These are phyloP conservation scores for Xylocopa sonorina DNA, from an alignment of 1,140 invertebrate species.

Conservation along the genomic window DNA sequence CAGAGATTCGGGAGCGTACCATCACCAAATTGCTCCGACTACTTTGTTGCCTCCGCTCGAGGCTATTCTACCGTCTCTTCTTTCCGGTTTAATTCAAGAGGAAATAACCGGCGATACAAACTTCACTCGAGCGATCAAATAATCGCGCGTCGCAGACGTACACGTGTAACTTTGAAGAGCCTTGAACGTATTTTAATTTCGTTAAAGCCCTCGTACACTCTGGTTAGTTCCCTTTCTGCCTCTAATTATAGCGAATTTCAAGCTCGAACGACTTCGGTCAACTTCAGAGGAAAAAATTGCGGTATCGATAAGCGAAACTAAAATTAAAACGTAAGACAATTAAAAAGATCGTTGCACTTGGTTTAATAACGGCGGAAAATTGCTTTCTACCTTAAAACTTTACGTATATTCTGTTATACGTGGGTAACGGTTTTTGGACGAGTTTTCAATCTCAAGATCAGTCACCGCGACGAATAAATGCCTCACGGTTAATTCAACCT, in stretches of 20 bases:
- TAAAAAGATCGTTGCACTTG: background rate
- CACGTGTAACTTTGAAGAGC: background rate
- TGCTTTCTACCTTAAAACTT: constrained; percentile 18
- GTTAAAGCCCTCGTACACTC: background rate
- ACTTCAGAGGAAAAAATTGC: background rate
- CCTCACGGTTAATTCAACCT: constrained; percentile 10
- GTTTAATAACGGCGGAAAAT: background rate
- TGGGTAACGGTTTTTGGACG: background rate
- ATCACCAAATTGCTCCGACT: background rate
- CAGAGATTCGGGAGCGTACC: background rate
- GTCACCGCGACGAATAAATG: background rate
- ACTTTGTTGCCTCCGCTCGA: too few relatives aligned
- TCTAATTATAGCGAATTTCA: background rate
- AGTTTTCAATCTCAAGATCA: background rate
- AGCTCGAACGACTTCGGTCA: background rate
- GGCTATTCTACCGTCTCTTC: too few relatives aligned
- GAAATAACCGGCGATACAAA: too few relatives aligned
- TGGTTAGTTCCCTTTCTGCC: background rate
- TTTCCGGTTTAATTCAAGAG: too few relatives aligned
- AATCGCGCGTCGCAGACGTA: too few relatives aligned
- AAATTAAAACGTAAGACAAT: constrained; percentile 18
- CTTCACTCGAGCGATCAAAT: background rate
- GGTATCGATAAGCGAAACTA: background rate
- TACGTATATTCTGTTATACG: background rate
- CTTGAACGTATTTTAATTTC: background rate